Base-by-base conservation (phyloP, 2,888 invertebrate genomes). In the Dorcus parallelipipedus region DNA sequence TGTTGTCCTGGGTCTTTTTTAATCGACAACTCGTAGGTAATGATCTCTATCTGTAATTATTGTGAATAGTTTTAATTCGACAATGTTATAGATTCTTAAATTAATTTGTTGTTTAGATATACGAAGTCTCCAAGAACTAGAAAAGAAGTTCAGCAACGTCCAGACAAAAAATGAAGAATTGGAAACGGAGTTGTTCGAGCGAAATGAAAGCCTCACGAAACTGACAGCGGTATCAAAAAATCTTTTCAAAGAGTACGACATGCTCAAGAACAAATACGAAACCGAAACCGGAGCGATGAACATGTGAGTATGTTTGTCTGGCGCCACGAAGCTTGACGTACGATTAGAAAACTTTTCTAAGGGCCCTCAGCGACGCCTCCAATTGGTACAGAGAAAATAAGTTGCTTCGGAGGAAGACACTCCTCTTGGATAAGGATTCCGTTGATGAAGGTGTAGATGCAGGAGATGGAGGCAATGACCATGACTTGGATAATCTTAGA, bases 361-460 rank as follows among this genome's bases (percentile, higher is more conserved):
- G 87, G 80, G 87, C 87, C 51, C 82, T 88, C 80, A 85, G 85
- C 61, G 87, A 87, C 59, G 87, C 88, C 0, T 82, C 84, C 1
- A 82, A 89, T 78, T 90, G 90, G 89, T 90, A 90, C 79, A 86
- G 87, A 61, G 88, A 90, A 78, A 90, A 90, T 72, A 86, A 88
- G 59, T 85, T 86, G 69, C 74, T 90, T 52, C 88, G 89, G 75
- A 77, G 90, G 10, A 82, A 84, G 64, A 89, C 89, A 62, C 83
- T 84, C 33, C 76, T 89, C 40, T 7, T 86, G 58, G 86, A 87
- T 64, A 83, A 83, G 47, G 80, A 82, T 64, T 74, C 80, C 54
- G 76, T 85, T n/a, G 85, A 86, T n/a, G 79, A 80, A 61, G 78
- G 78, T 23, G 76, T 78, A 3, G 77, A 78, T 60, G 73, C 74